Evolutionary conservation across 2,888 invertebrate genomes (phyloP), one percentile per base, ranked within the genome.

Genomic region (Drosophila lutescens): DNA sequence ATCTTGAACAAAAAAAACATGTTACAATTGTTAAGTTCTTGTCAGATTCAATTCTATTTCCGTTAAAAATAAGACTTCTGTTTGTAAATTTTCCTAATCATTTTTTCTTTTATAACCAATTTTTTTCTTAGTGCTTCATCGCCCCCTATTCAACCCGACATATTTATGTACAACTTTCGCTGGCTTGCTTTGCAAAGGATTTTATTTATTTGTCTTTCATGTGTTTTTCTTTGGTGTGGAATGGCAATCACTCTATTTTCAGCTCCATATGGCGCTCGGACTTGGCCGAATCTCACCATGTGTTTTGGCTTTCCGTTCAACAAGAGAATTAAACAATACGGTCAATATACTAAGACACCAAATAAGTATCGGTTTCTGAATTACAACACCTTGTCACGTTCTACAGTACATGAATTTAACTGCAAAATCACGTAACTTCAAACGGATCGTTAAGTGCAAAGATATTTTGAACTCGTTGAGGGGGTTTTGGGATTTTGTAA

Each of bases 171-270:
- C 49, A 32, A 34, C 30, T 40, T 65, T 72, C 9, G 65, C 40
- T 34, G 12, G 15, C 44, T 51, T 63, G 26, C 50, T 50, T 9
- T 60, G 44, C 47, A 41, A 59, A 62, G 55, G 26, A 54, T 46
- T 49, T 32, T 49, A 60, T 59, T 38, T 86, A 69, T 72, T 58
- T 58, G 55, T 38, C 47, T 71, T 74, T 67, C 51, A 20, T 59
- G 60, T 59, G 53, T 67, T 50, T 50, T 75, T 38, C 51, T 66
- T 54, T 68, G 60, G 54, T 56, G 74, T 51, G 50, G 50, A 55
- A 70, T 63, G 55, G 66, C 70, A 74, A 55, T 74, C 66, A 74
- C 66, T 56, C 55, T 66, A 56, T 65, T 71, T 71, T 74, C 43
- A 74, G 66, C 50, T 74, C 70, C 70, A 70, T 63, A 51, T 63